Base-by-base conservation (phyloP, 2,888 invertebrate species). In the Ischnura elegans region DNA sequence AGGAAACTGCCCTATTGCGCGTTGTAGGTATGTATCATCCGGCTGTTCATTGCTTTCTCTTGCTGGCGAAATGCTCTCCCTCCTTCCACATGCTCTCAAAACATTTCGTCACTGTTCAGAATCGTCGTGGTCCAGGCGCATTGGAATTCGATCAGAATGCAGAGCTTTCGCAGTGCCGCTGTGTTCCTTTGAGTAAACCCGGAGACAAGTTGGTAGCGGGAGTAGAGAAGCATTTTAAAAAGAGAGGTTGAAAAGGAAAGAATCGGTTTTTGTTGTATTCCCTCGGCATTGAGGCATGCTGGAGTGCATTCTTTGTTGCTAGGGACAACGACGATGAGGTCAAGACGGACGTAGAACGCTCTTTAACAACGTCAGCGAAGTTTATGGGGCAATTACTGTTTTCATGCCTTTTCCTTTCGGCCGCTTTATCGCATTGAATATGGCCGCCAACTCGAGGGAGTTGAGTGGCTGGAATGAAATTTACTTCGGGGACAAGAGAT, bases 71-170 rank as follows among this genome's bases (percentile, higher is more conserved):
- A n/a, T n/a, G n/a, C n/a, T n/a, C n/a, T n/a, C n/a, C n/a, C n/a
- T n/a, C n/a, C n/a, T n/a, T n/a, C n/a, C n/a, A n/a, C n/a, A n/a
- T n/a, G n/a, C n/a, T n/a, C n/a, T n/a, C n/a, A n/a, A n/a, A n/a
- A n/a, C n/a, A n/a, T n/a, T n/a, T n/a, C n/a, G n/a, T 2, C 13
- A 47, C 8, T 51, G 16, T 51, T 51, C 51, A 51, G 51, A 51
- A 19, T 51, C 0, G 51, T 51, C 2, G 6, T 45, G 87, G 87
- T 29, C 36, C 21, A 87, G 16, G 19, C 43, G 61, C 55, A 55
- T 42, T 55, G 55, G 87, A 87, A 87, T 87, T 87, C 87, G 55
- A 51, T 42, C 42, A 55, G 87, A 51, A 51, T 51, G 55, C 55
- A 47, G 61, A 25, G 55, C 29, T 55, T 87, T 87, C 55, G 42